Conservation (phyloP, 2,797 vertebrate species). For the Rhabdomys pumilio region DNA sequence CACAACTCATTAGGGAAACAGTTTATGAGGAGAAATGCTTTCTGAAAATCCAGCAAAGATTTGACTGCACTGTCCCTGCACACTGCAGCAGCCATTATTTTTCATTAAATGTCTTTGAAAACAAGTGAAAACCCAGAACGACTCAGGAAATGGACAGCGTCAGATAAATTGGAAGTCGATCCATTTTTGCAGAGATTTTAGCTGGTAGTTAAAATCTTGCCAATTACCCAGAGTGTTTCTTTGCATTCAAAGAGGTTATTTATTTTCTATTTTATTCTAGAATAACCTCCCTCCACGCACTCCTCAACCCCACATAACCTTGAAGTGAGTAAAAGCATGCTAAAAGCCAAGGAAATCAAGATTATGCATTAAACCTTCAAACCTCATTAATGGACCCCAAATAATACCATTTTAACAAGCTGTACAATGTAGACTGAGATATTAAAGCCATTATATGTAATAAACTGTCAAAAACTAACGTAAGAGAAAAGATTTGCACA, state of each 20-base stretch:
- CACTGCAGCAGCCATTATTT: slow-evolving; percentile 67
- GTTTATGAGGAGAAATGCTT: slow-evolving; percentile 73
- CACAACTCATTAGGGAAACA: slow-evolving; percentile 76
- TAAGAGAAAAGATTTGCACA: slow-evolving; percentile 83
- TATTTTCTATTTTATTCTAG: slow-evolving; percentile 69
- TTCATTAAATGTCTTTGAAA: slow-evolving; percentile 62
- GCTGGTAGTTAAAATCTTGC: slow-evolving; percentile 73
- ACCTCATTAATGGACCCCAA: slow-evolving; percentile 79
- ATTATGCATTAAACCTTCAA: slow-evolving; percentile 83
- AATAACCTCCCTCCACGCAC: slow-evolving; percentile 68
- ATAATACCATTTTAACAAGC: slow-evolving; percentile 85
- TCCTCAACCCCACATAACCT: slow-evolving; percentile 4
- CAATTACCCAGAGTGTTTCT: slow-evolving; percentile 69
- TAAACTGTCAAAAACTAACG: slow-evolving; percentile 83
- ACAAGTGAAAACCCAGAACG: slow-evolving; percentile 67
- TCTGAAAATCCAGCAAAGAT: slow-evolving; percentile 56
- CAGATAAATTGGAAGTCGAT: slow-evolving; percentile 55
- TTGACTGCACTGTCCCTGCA: slow-evolving; percentile 52
- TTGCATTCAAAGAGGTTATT: slow-evolving; percentile 76
- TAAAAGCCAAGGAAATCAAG: slow-evolving; percentile 84
- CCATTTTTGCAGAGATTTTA: slow-evolving; percentile 53
- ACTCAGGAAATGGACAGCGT: slow-evolving; percentile 69
- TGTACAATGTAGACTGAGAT: slow-evolving; percentile 81
- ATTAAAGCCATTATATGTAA: slow-evolving; percentile 83
- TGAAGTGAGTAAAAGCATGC: slow-evolving; percentile 68